phyloP scores from a whole-genome alignment of 2,113 vertebrate genomes.

The Aleadryas rufinucha region DNA sequence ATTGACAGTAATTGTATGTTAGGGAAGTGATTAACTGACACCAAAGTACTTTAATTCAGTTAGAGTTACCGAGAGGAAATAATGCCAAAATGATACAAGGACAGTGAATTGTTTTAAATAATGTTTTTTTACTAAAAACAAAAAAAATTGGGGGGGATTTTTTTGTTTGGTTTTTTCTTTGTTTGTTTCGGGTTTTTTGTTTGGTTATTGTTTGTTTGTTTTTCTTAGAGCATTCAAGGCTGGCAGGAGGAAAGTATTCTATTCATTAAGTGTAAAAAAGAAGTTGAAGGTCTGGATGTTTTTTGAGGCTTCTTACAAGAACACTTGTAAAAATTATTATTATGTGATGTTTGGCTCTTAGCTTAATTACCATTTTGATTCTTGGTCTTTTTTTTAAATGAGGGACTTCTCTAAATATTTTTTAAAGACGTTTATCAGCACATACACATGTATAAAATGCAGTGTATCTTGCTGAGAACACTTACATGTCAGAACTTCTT shows the following conservation, averaged over 20 bases:
- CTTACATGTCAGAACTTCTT: background rate
- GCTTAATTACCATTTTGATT: background rate
- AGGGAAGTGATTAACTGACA: background rate
- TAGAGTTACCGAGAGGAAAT: background rate
- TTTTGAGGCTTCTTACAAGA: background rate
- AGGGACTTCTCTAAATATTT: background rate
- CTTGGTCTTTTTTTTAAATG: background rate
- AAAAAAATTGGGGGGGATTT: background rate
- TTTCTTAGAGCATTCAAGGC: background rate
- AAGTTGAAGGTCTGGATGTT: background rate
- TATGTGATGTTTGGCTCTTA: background rate
- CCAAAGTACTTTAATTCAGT: background rate
- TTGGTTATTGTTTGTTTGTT: background rate
- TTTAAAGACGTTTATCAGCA: background rate
- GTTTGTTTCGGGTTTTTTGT: background rate
- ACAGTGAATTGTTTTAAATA: background rate
- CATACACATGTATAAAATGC: fast-evolving
- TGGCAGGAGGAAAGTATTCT: background rate
- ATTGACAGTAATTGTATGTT: background rate
- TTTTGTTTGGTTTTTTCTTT: background rate
- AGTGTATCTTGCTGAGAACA: background rate
- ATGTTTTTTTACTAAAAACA: background rate
- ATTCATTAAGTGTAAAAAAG: background rate
- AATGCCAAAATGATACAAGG: background rate
- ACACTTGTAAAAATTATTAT: background rate